Evolutionary conservation across 64 coral and sea anemone genomes (phyloP).

Genomic region (Pocillopora damicornis): DNA sequence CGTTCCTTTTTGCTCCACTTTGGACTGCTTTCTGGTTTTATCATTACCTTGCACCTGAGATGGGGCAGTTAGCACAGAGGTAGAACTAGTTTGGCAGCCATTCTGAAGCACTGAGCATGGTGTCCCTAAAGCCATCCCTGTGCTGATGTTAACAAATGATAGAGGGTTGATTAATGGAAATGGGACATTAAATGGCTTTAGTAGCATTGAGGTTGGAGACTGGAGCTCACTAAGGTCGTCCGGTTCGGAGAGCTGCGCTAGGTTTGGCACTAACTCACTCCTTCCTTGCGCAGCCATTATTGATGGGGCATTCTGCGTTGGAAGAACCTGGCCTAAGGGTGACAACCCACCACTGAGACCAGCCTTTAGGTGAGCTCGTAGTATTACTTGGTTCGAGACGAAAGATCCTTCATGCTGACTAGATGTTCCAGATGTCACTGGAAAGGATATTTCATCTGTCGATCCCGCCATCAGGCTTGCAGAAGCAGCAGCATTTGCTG

Average conservation of each 20-base stretch:
- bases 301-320: background rate
- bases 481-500: background rate
- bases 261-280: background rate
- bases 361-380: background rate
- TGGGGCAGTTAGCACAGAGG: background rate
- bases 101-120: background rate
- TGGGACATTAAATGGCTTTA: background rate
- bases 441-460: background rate
- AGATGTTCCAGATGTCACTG: background rate
- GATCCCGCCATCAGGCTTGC: background rate
- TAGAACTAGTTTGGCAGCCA: background rate
- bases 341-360: background rate
- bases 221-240: background rate
- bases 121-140: background rate
- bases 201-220: background rate
- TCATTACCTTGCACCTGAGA: background rate
- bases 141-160: background rate
- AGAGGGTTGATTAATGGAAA: background rate
- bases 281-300: no score
- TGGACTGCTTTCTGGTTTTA: background rate
- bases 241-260: background rate
- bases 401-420: background rate
- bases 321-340: background rate
- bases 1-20: background rate
- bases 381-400: background rate